Evolutionary conservation across 2,113 vertebrate species (phyloP), one percentile per base, ranked within the genome.

Genomic region (Anarhynchus alexandrinus): DNA sequence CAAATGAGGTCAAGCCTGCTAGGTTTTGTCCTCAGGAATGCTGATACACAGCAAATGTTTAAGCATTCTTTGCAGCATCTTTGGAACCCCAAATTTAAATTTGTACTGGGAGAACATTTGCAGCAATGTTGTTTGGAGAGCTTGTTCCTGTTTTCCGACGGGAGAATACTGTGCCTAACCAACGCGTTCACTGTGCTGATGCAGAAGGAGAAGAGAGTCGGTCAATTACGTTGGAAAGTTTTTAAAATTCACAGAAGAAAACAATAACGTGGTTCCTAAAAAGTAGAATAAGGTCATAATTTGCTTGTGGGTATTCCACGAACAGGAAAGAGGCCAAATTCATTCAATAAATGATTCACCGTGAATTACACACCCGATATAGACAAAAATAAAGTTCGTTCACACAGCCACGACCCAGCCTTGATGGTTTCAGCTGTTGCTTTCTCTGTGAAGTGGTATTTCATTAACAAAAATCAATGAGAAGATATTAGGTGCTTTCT

Each of bases 401-500:
- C 58, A 88, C 40, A 54, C 52, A 90, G 71, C 40, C 58, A 55
- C 26, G 2, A 82, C 43, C 40, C 78, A 94, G 32, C 17, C 66
- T 42, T 70, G 40, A 62, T 67, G 32, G 32, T 58, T 95, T 93
- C 84, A 87, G 86, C 58, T 66, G 34, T 57, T 94, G 36, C 54
- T 90, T 89, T 95, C 77, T 61, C 89, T 82, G 69, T 55, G 42
- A 94, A 93, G 71, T 40, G 55, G 55, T 77, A 77, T 91, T 95
- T 93, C 86, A 85, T 93, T 93, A 95, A 72, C 43, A 82, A 95
- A 96, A 95, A 92, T 93, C 86, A 91, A 55, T 93, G 45, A 70
- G 81, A 91, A 76, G 14, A 34, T 86, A 94, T 88, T 85, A 80
- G 73, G 20, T 87, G 29, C 19, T 94, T 79, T 95, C 84, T 91